These are phyloP conservation scores for Osmerus mordax DNA, from an alignment of 2,113 vertebrate genomes.

Conservation along the genomic window DNA sequence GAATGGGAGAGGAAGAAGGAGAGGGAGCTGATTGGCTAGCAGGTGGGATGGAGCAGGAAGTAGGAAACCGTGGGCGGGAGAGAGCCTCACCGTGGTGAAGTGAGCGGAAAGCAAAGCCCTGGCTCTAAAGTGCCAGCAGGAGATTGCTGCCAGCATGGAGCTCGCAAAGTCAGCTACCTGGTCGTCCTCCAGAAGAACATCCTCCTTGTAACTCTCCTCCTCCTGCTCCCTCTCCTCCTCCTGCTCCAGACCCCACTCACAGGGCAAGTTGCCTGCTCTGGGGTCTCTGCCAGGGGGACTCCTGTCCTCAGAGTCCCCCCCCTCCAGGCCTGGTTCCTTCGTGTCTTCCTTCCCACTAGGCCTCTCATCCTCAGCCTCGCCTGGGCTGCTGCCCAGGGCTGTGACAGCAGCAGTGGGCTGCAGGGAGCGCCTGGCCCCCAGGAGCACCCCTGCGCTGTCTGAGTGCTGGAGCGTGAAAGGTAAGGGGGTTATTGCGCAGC, in stretches of 20 bases:
- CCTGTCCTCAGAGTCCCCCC: constrained; percentile 61
- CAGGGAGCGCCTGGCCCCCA: constrained; percentile 68
- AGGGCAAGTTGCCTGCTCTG: constrained; percentile 54
- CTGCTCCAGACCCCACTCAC: constrained; percentile 32
- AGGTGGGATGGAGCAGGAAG: constrained; percentile 42
- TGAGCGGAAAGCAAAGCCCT: constrained; percentile 89
- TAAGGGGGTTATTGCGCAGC: constrained; percentile 54
- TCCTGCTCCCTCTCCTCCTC: constrained; percentile 40
- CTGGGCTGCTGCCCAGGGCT: constrained; percentile 54
- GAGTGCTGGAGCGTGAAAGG: constrained; percentile 80
- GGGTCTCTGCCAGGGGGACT: constrained; percentile 39
- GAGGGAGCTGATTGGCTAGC: constrained; percentile 35
- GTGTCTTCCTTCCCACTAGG: constrained; percentile 50
- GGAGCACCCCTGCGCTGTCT: constrained; percentile 78
- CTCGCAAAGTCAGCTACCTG: constrained; percentile 94
- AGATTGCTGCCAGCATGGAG: constrained; percentile 86
- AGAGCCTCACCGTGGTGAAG: constrained; percentile 88
- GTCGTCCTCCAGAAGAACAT: constrained; percentile 81
- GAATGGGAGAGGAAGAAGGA: constrained; percentile 19
- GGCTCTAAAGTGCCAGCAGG: constrained; percentile 90
- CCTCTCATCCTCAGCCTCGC: constrained; percentile 63
- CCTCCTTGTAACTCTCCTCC: constrained; percentile 75
- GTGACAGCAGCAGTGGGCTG: constrained; percentile 61
- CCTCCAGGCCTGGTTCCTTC: constrained; percentile 59
- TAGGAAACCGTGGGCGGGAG: constrained; percentile 66